These are phyloP conservation scores for Spodoptera frugiperda DNA, from an alignment of 1,140 invertebrate species.

Conservation along the genomic window DNA sequence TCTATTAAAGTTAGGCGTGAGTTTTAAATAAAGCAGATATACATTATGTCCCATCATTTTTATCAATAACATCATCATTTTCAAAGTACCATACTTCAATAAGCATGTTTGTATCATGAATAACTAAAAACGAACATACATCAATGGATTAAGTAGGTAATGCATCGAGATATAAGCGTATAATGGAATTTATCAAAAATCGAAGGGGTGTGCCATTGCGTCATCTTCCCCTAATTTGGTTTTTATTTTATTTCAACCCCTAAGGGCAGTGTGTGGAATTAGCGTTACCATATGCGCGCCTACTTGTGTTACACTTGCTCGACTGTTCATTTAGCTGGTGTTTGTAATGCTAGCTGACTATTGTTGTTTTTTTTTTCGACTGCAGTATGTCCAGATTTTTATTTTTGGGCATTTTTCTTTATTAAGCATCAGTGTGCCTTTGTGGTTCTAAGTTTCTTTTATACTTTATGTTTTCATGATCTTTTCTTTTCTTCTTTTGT, in stretches of 20 bases:
- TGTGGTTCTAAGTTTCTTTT: neutral
- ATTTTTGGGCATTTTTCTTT: neutral
- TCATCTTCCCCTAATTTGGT: slow-evolving; percentile 82
- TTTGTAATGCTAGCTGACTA: slow-evolving; percentile 53
- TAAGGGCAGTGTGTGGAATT: slow-evolving; percentile 75
- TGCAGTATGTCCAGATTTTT: slow-evolving; percentile 2
- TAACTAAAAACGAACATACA: slow-evolving; percentile 52
- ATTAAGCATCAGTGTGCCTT: no score
- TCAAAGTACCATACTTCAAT: neutral
- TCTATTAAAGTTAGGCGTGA: no score
- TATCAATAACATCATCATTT: no score
- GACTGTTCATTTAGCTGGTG: slow-evolving; percentile 78
- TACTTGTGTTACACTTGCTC: slow-evolving; percentile 83
- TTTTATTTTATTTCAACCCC: slow-evolving; percentile 83
- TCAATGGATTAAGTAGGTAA: slow-evolving; percentile 67
- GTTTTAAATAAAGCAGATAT: no score
- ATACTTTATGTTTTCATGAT: no score
- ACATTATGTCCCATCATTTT: no score
- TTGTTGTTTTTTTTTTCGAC: neutral
- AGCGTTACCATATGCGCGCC: slow-evolving; percentile 83
- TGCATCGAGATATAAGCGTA: slow-evolving; percentile 70
- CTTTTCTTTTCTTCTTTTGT: no score
- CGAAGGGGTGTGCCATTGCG: slow-evolving; percentile 81
- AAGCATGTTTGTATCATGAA: slow-evolving; percentile 36
- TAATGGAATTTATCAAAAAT: slow-evolving; percentile 85